phyloP scores from a whole-genome alignment of 1,140 invertebrate species.

The Lordiphosa stackelbergi region DNA sequence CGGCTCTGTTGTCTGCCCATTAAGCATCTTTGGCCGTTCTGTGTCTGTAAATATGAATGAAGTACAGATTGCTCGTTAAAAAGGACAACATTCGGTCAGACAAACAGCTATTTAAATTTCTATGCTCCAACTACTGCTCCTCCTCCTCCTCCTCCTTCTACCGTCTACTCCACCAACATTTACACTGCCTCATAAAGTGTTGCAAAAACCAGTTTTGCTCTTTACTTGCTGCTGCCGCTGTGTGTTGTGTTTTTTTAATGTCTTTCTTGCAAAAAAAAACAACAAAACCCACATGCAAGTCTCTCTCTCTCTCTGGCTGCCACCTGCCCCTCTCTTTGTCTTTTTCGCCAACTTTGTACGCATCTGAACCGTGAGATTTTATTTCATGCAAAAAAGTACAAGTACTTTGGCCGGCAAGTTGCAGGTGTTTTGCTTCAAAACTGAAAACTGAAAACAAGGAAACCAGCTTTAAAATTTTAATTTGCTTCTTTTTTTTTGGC shows the following conservation, averaged over 20 bases:
- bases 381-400: constrained; percentile 73
- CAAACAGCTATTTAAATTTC: constrained; percentile 40
- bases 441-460: constrained; percentile 40
- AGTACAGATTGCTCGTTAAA: constrained; percentile 64
- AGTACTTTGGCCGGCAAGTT: constrained; percentile 55
- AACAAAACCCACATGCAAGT: constrained; percentile 54
- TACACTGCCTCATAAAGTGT: constrained; percentile 12
- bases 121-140: constrained; percentile 16
- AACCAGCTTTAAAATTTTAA: constrained; percentile 69
- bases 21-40: constrained; percentile 53
- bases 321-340: constrained; percentile 47
- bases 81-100: constrained; percentile 36
- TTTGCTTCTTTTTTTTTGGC: constrained; percentile 27
- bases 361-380: constrained; percentile 75
- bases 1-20: constrained; percentile 38
- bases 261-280: constrained; percentile 63
- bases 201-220: constrained; percentile 51
- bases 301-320: constrained; percentile 37
- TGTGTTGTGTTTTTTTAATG: constrained; percentile 35
- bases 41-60: constrained; percentile 62
- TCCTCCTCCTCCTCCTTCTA: constrained; percentile 1
- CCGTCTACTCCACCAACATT: neutral
- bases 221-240: constrained; percentile 18
- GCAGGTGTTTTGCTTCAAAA: constrained; percentile 63
- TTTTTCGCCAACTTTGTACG: constrained; percentile 67